Conservation (phyloP, 1,140 invertebrate genomes). For the Platyscapa corneri region DNA sequence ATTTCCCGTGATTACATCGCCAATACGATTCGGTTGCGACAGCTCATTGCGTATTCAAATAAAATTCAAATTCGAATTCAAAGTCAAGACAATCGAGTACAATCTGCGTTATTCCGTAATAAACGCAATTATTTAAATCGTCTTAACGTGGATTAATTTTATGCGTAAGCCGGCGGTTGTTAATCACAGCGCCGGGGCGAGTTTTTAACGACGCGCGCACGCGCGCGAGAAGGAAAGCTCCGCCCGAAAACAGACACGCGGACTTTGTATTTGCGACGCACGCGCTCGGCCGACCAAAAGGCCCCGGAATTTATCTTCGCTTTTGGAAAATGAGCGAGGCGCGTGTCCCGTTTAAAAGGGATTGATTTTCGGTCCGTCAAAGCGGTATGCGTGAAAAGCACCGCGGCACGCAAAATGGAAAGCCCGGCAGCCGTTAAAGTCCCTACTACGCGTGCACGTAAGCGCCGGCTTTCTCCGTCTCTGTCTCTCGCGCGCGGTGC, state of each 20-base stretch:
- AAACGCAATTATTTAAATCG: too few relatives aligned
- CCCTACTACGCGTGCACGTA: not conserved
- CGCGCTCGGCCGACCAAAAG: too few relatives aligned
- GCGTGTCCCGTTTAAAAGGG: not conserved
- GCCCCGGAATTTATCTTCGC: not conserved
- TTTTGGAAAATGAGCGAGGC: not conserved
- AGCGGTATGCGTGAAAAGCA: not conserved
- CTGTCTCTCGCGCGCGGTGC: not conserved
- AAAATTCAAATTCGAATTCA: not conserved
- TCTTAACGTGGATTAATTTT: not conserved
- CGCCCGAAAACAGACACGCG: too few relatives aligned
- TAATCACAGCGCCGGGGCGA: too few relatives aligned
- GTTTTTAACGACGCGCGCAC: too few relatives aligned
- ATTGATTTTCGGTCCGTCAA: not conserved
- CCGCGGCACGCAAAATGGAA: too few relatives aligned
- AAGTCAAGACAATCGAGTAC: not conserved
- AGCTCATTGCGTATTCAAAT: not conserved
- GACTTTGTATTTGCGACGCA: too few relatives aligned
- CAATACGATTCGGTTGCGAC: not conserved
- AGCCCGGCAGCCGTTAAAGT: too few relatives aligned
- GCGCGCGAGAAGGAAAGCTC: too few relatives aligned
- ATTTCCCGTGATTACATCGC: not conserved
- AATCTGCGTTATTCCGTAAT: too few relatives aligned
- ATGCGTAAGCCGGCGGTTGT: too few relatives aligned
- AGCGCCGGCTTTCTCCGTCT: slow-evolving; percentile 17